phyloP scores from a whole-genome alignment of 2,113 vertebrate genomes.

The Marmota monax region DNA sequence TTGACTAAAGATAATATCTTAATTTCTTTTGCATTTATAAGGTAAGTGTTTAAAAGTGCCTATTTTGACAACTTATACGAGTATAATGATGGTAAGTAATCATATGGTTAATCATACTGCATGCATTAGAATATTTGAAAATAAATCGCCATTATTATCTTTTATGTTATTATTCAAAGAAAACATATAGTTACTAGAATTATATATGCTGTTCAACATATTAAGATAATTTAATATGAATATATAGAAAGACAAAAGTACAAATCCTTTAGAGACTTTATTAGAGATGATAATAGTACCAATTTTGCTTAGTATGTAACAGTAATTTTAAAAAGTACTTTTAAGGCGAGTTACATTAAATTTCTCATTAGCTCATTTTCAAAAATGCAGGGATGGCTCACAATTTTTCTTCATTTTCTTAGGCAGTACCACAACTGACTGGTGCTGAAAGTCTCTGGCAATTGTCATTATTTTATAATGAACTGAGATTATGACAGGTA shows the following conservation, averaged over 20 bases:
- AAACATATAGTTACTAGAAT: not conserved
- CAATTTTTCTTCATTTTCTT: slow-evolving; percentile 6
- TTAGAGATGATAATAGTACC: not conserved
- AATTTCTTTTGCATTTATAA: slow-evolving; percentile 48
- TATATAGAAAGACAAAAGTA: not conserved
- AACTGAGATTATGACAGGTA: not conserved
- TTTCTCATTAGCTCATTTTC: slow-evolving; percentile 55
- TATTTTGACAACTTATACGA: slow-evolving; percentile 34
- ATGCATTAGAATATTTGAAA: slow-evolving; percentile 48
- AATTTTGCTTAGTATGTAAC: not conserved
- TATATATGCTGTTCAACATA: not conserved
- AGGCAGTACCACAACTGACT: not conserved
- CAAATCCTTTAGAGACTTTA: not conserved
- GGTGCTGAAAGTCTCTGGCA: not conserved
- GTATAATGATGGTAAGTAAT: slow-evolving; percentile 14
- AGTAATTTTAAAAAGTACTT: slow-evolving; percentile 37
- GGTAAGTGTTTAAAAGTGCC: not conserved
- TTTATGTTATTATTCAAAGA: slow-evolving; percentile 10
- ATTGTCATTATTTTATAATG: not conserved
- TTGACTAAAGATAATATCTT: not conserved
- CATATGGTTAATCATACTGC: not conserved
- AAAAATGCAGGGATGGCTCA: not conserved
- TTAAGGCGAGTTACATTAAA: not conserved
- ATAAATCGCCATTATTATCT: not conserved
- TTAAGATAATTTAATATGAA: slow-evolving; percentile 51